Base-by-base conservation (phyloP, 2,888 invertebrate genomes). In the Laspeyria flexula region DNA sequence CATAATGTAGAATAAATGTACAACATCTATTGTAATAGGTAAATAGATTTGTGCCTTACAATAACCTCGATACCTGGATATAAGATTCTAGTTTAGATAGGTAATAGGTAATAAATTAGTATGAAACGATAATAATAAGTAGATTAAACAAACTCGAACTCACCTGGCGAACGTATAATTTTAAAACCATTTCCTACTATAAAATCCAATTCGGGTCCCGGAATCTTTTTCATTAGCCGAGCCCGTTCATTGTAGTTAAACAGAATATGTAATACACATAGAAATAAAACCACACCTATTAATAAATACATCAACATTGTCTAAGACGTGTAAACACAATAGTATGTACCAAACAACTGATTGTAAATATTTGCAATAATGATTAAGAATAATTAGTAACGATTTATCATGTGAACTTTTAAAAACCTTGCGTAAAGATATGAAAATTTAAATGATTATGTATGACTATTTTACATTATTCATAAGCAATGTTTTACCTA, bases 171-270 rank as follows among this genome's bases (percentile, higher is more conserved):
- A 0, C 60, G 34, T 1, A 74, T 23, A 16, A 75, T 31, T 12
- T 60, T 65, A 3, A 71, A 38, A 9, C 57, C 71, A 56, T 82
- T 81, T 43, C 78, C 81, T 7, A 78, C 13, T 6, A 81, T 55
- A 33, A 82, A 82, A 7, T 58, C 43, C 38, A 68, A 56, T 7
- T 56, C 51, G 0, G 82, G 76, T n/a, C 83, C 84, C 0, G 85
- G 85, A 9, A 85, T 61, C 51, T 72, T 79, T 27, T 55, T 62
- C 4, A 83, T 38, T 40, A 75, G 30, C 33, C 72, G 58, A 15
- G 83, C 81, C n/a, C 41, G 56, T 35, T 46, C 46, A 55, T 73
- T 74, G 37, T 68, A 58, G 50, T 75, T 75, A 0, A 65, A 51
- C 4, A 62, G 51, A 15, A 71, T 15, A 46, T 75, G 57, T 37